Percentiles rank a stretch among this genome's conserved stretches.
phyloP scores from a whole-genome alignment of 2,113 vertebrate species.

The Strigops habroptila region DNA sequence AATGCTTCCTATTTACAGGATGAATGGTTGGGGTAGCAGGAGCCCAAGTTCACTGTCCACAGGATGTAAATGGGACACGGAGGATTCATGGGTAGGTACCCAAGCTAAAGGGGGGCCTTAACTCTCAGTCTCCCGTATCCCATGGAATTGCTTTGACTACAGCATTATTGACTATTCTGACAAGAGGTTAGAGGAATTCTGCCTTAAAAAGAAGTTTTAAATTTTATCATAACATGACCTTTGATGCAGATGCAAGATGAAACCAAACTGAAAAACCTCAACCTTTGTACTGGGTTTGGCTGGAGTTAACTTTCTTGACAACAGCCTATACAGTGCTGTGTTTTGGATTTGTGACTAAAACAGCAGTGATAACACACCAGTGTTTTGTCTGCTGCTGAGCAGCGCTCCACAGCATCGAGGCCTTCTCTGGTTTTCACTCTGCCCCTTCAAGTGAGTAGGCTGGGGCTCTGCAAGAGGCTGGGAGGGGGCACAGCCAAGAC shows the following conservation, averaged over 20 bases:
- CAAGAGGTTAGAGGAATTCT: background rate
- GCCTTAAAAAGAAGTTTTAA: background rate
- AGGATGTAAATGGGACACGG: background rate
- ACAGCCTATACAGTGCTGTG: rapidly evolving
- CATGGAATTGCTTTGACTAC: background rate
- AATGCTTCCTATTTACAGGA: background rate
- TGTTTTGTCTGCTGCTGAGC: background rate
- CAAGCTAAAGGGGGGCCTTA: background rate
- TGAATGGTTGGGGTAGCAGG: background rate
- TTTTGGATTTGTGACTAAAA: background rate
- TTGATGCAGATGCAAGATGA: background rate
- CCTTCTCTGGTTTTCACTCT: background rate
- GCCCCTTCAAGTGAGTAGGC: background rate
- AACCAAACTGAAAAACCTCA: background rate
- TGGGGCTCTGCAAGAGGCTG: background rate
- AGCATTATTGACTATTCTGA: background rate
- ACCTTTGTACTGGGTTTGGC: background rate
- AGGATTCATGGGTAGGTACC: background rate
- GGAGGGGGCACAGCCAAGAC: background rate
- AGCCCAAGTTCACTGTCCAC: background rate
- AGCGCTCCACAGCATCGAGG: background rate
- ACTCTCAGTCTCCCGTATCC: background rate
- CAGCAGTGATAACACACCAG: rapidly evolving
- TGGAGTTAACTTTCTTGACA: background rate
- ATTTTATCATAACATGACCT: background rate